Evolutionary conservation across 2,888 invertebrate species (phyloP).

Genomic region (Limenitis camilla): DNA sequence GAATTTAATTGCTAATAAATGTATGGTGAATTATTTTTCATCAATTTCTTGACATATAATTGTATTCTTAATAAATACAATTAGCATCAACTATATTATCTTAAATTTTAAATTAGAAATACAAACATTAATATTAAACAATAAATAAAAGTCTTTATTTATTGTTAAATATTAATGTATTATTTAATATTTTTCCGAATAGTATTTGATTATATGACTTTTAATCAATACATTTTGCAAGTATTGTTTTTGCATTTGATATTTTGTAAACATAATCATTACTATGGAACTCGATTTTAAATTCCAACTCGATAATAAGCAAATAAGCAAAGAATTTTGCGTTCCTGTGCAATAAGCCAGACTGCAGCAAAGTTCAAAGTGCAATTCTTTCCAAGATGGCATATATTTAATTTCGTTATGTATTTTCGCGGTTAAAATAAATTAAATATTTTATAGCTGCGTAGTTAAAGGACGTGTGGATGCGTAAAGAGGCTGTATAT

Average conservation of each 20-base stretch:
- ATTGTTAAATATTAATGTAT: too few species aligned
- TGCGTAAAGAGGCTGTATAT: slow-evolving; percentile 16
- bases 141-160: too few species aligned
- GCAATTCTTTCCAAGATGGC: slow-evolving; percentile 24
- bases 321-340: slow-evolving; percentile 26
- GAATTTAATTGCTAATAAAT: too few species aligned
- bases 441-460: slow-evolving; percentile 14
- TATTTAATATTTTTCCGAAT: too few species aligned
- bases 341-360: slow-evolving; percentile 30
- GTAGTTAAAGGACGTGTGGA: slow-evolving; percentile 20
- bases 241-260: slow-evolving; percentile 4
- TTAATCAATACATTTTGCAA: too few species aligned
- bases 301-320: slow-evolving; percentile 25
- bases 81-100: too few species aligned
- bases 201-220: too few species aligned
- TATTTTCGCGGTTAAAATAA: slow-evolving; percentile 14
- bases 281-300: slow-evolving; percentile 10
- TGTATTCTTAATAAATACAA: too few species aligned
- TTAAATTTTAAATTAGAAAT: too few species aligned
- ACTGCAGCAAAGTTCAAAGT: slow-evolving; percentile 38
- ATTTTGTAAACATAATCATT: slow-evolving; percentile 15
- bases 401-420: slow-evolving; percentile 4
- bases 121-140: too few species aligned
- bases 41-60: too few species aligned
- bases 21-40: too few species aligned